Base-by-base conservation (phyloP, 2,797 vertebrate genomes). In the Tiaroga cobitis region DNA sequence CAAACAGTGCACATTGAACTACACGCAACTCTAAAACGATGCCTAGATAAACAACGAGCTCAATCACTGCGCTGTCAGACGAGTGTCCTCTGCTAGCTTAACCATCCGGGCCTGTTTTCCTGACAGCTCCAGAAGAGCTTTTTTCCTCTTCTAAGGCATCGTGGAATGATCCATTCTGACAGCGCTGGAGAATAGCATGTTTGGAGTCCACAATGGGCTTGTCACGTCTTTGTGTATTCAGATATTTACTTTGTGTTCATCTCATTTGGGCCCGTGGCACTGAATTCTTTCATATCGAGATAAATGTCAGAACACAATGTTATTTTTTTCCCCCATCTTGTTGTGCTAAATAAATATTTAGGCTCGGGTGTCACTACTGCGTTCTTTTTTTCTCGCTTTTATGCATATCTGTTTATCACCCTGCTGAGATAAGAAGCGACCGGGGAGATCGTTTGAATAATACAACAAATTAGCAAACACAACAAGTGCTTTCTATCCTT, bases 1-100 rank as follows among this genome's bases (percentile, higher is more conserved):
- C 93, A 94, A 95, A 96, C 93, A 94, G 74, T 85, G 88, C 82
- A 87, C 89, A 92, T 93, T 86, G 93, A 94, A 82, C 89, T 86
- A 89, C 89, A 92, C 87, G 91, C 90, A 88, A 88, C 88, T 51
- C 81, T 81, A 87, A 82, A 59, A 26, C 4, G 49, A 86, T 82
- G 86, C 85, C 83, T 87, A 83, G 82, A 90, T 93, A 94, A 95
- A 94, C 93, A 92, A 80, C 74, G 19, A 49, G 68, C 88, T 87
- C 73, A 79, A 81, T 69, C 75, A 61, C 76, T 46, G 68, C 10
- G 21, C 80, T 82, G 77, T 56, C 85, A 90, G 32, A 46, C 26
- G 68, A 69, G 51, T 83, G 80, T 83, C 63, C 72, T 88, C 78
- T 61, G 67, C 43, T 85, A 16, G 81, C 84, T 51, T 59, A 73